Conservation (phyloP, 2,113 vertebrate genomes). For the Calypte anna region DNA sequence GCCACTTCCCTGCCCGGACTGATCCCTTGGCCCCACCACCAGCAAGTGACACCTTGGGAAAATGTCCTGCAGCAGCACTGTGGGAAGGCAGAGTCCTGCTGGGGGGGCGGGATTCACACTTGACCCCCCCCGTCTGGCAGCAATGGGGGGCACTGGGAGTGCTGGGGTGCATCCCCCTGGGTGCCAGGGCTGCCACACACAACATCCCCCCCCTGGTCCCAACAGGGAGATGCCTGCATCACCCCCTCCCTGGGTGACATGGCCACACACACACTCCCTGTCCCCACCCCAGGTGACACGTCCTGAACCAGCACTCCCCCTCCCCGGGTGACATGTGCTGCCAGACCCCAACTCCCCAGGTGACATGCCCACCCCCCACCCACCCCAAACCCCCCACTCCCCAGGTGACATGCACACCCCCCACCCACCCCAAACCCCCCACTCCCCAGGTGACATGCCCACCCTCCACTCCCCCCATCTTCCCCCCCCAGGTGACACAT, state of each 20-base stretch:
- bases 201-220: too few relatives aligned
- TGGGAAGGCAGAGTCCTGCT: background rate
- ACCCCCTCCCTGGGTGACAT: background rate
- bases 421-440: too few relatives aligned
- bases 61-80: accelerated
- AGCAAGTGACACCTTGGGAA: background rate
- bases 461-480: background rate
- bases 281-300: too few relatives aligned
- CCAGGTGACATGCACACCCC: background rate
- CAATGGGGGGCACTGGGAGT: background rate
- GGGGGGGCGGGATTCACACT: background rate
- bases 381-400: background rate
- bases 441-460: too few relatives aligned
- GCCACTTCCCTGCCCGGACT: background rate
- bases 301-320: background rate
- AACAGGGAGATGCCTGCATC: too few relatives aligned
- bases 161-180: background rate
- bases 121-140: background rate
- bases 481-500: background rate
- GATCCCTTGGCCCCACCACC: accelerated
- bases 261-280: too few relatives aligned
- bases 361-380: background rate
- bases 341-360: background rate
- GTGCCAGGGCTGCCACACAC: background rate
- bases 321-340: background rate